Percentiles rank a stretch among this genome's conserved stretches.
Evolutionary conservation across 2,113 vertebrate genomes (phyloP).

Genomic region (Meriones unguiculatus): DNA sequence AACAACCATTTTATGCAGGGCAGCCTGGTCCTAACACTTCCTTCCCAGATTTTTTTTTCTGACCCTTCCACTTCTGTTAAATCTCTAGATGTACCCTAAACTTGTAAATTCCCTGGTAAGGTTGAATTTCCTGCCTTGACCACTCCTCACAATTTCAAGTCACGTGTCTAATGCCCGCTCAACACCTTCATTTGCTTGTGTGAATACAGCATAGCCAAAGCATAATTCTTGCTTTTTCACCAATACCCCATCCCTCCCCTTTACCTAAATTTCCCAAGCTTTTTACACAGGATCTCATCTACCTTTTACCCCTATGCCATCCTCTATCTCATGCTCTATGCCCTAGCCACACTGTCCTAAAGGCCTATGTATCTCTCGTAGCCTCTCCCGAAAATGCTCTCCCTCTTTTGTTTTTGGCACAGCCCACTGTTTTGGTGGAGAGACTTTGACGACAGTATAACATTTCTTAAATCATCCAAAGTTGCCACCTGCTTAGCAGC

Average conservation of each 20-base stretch:
- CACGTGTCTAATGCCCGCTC: neutral
- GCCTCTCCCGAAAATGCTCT: neutral
- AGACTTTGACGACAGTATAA: neutral
- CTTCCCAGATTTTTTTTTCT: neutral
- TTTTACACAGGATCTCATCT: neutral
- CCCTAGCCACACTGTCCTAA: neutral
- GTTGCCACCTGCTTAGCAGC: neutral
- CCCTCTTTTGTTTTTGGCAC: neutral
- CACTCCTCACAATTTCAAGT: neutral
- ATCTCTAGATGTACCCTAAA: neutral
- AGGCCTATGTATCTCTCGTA: neutral
- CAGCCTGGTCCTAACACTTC: neutral
- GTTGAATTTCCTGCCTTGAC: neutral
- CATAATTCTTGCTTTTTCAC: neutral
- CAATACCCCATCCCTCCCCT: neutral
- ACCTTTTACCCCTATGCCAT: neutral
- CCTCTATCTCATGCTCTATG: neutral
- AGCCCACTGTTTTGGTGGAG: neutral
- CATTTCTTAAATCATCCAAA: neutral
- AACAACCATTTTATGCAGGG: neutral
- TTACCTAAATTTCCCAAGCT: neutral
- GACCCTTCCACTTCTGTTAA: neutral
- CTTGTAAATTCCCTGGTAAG: neutral
- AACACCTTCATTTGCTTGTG: neutral
- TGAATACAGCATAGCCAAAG: neutral